Evolutionary conservation across 2,113 vertebrate species (phyloP).

Genomic region (Sorex fumeus): DNA sequence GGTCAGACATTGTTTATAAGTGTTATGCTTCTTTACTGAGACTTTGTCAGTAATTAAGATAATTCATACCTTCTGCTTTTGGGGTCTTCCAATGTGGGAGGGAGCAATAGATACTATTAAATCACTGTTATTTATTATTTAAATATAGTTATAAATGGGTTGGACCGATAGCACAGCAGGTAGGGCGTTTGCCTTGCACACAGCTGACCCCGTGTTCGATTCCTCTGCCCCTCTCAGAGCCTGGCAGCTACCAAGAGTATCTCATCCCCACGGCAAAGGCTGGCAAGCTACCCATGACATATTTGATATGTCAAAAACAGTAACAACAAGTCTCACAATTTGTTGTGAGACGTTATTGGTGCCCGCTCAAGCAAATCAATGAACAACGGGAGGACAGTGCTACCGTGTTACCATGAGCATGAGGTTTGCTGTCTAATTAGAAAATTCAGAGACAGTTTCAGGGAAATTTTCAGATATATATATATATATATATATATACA

Average conservation of each 20-base stretch:
- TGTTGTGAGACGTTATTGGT: no score
- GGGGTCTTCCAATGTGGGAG: background rate
- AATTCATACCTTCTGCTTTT: background rate
- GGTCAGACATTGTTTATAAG: background rate
- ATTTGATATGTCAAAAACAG: no score
- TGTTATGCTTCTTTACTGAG: background rate
- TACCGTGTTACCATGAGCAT: background rate
- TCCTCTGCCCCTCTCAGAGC: no score
- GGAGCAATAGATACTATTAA: background rate
- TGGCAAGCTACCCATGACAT: no score
- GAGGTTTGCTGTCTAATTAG: background rate
- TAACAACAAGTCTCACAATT: no score
- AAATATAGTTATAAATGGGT: no score
- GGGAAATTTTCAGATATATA: slow-evolving; percentile 44
- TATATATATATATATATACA: background rate
- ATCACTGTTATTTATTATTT: background rate
- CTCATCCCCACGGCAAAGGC: no score
- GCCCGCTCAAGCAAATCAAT: no score
- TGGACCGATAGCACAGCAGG: no score
- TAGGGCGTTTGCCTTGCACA: no score
- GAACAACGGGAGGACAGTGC: background rate
- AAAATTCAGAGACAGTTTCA: background rate
- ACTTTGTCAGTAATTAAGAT: background rate
- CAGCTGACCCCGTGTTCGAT: no score
- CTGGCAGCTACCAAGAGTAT: no score